phyloP scores from a whole-genome alignment of 2,797 vertebrate species.

The Notolepis coatsorum region DNA sequence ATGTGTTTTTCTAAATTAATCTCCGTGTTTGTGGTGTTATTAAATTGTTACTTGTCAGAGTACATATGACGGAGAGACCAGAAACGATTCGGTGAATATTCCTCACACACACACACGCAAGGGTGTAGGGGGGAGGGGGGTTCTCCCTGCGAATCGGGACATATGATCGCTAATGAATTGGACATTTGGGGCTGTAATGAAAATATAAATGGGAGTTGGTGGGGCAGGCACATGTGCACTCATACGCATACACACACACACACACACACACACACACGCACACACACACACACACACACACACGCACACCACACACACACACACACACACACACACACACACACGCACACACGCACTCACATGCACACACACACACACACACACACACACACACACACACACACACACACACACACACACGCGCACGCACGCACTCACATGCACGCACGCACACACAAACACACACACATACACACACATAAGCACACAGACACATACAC shows the following conservation, averaged over 20 bases:
- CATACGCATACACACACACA: background rate
- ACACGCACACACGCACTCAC: conserved; percentile 28
- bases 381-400: too few relatives aligned
- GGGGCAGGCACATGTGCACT: background rate
- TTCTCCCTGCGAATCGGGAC: conserved; percentile 36
- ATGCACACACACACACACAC: too few relatives aligned
- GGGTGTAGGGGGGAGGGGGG: conserved; percentile 27
- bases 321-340: conserved; percentile 7
- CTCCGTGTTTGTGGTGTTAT: conserved; percentile 30
- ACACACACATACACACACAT: too few relatives aligned
- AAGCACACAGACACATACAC: too few relatives aligned
- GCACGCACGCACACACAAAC: too few relatives aligned
- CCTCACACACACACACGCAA: conserved; percentile 13
- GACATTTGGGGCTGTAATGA: conserved; percentile 51
- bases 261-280: background rate
- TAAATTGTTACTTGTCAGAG: conserved; percentile 49
- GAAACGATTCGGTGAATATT: conserved; percentile 32
- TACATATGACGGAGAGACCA: conserved; percentile 41
- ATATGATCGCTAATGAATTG: conserved; percentile 60
- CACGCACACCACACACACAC: conserved; percentile 22
- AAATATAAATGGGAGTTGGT: conserved; percentile 40
- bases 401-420: too few relatives aligned
- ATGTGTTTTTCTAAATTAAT: conserved; percentile 36
- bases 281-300: conserved; percentile 5
- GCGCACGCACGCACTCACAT: too few relatives aligned